These are phyloP conservation scores for Callionymus lyra DNA, from an alignment of 2,113 vertebrate genomes.

Conservation along the genomic window DNA sequence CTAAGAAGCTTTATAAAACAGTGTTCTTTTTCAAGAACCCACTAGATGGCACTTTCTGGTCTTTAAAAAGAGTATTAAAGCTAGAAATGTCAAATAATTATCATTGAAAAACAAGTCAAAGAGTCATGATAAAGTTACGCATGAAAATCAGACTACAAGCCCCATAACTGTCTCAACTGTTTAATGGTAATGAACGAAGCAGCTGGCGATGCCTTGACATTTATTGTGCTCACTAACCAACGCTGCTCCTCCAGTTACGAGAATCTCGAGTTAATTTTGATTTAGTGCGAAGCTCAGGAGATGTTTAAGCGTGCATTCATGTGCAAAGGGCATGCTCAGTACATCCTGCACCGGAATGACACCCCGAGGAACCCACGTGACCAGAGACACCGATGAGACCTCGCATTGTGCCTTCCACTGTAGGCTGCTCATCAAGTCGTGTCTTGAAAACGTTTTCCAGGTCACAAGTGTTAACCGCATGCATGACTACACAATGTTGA, in stretches of 20 bases:
- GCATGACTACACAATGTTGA: conserved; percentile 14
- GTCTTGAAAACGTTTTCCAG: conserved; percentile 1
- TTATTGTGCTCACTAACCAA: background rate
- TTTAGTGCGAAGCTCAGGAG: conserved; percentile 2
- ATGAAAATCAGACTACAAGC: too few species aligned
- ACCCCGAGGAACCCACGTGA: conserved; percentile 12
- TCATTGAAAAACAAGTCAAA: too few species aligned
- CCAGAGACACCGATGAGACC: conserved; percentile 4
- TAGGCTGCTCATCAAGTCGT: conserved; percentile 6
- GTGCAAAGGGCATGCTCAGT: conserved; percentile 16
- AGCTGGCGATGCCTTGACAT: background rate
- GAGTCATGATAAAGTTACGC: too few species aligned
- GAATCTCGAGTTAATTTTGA: conserved; percentile 1
- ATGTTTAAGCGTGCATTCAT: conserved; percentile 12
- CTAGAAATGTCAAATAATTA: too few species aligned
- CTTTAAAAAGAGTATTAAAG: too few species aligned
- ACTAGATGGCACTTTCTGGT: too few species aligned
- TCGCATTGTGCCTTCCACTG: conserved; percentile 5
- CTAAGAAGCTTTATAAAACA: too few species aligned
- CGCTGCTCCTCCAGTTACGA: background rate
- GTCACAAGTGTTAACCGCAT: conserved; percentile 9
- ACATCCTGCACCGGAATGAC: conserved; percentile 5
- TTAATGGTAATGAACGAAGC: background rate
- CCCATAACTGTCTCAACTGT: too few species aligned
- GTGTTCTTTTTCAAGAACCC: too few species aligned